phyloP scores from a whole-genome alignment of 2,888 invertebrate species.

The Bembecia ichneumoniformis region DNA sequence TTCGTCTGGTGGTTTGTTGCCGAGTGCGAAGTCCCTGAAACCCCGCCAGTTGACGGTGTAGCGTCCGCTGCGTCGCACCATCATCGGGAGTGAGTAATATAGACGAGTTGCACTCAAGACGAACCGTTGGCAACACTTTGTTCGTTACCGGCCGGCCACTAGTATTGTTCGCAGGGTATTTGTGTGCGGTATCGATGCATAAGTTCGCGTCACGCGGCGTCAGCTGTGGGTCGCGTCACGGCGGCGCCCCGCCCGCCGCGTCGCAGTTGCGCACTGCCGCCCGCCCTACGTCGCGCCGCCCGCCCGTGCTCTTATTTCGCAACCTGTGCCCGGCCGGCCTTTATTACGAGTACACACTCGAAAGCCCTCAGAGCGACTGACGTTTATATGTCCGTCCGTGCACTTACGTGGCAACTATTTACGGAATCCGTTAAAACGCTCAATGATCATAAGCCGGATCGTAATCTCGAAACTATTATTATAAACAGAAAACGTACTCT shows the following conservation, averaged over 20 bases:
- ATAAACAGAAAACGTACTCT: too few relatives aligned
- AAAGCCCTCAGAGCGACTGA: background rate
- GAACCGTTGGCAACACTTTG: conserved; percentile 7
- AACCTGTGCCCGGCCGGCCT: conserved; percentile 13
- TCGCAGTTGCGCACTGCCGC: conserved; percentile 52
- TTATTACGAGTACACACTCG: background rate
- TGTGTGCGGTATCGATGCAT: conserved; percentile 38
- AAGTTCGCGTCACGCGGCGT: conserved; percentile 50
- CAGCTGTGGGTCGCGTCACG: conserved; percentile 54
- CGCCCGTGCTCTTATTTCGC: conserved; percentile 20
- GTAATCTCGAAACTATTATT: background rate
- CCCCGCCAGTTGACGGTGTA: conserved; percentile 69
- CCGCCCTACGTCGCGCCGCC: conserved; percentile 20
- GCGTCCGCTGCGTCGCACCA: conserved; percentile 66
- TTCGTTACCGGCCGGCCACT: conserved; percentile 25
- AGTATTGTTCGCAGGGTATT: conserved; percentile 30
- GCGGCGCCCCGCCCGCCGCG: conserved; percentile 38
- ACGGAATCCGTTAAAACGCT: background rate
- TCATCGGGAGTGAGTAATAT: conserved; percentile 38
- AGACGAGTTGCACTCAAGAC: conserved; percentile 14
- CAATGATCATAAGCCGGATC: background rate
- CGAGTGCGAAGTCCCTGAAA: conserved; percentile 59
- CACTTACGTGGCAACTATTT: conserved; percentile 3
- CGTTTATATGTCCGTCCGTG: background rate
- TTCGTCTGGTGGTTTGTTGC: conserved; percentile 64